Percentiles rank a stretch among this genome's conserved stretches.
Evolutionary conservation across 2,888 invertebrate species (phyloP).

Genomic region (Alloplasta piceator): DNA sequence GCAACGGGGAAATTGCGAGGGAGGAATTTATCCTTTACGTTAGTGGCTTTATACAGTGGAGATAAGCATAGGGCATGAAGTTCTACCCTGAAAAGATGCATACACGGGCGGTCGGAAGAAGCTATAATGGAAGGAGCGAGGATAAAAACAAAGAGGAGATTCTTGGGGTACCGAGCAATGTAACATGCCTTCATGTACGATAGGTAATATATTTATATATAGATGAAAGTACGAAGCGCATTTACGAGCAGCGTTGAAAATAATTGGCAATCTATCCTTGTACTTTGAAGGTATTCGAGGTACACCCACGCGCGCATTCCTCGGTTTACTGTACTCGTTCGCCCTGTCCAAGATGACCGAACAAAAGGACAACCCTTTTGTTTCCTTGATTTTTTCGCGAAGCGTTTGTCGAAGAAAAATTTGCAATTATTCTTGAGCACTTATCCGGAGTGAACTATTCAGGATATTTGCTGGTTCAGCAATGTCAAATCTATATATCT

Average conservation of each 20-base stretch:
- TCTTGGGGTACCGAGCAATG: constrained; percentile 14
- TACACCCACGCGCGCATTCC: constrained; percentile 49
- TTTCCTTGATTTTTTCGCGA: constrained; percentile 7
- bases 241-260: constrained; percentile 55
- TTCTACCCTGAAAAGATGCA: constrained; percentile 19
- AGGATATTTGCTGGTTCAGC: too few species aligned
- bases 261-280: constrained; percentile 63
- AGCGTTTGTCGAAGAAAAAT: background rate
- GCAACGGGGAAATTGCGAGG: constrained; percentile 43
- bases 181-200: constrained; percentile 6
- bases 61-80: constrained; percentile 20
- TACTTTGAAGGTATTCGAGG: constrained; percentile 51
- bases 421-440: too few species aligned
- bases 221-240: constrained; percentile 43
- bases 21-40: constrained; percentile 25
- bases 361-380: background rate
- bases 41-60: constrained; percentile 17
- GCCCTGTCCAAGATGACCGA: background rate
- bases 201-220: constrained; percentile 21
- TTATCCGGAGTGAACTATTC: too few species aligned
- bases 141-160: constrained; percentile 43
- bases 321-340: constrained; percentile 1
- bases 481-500: too few species aligned
- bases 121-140: constrained; percentile 50
- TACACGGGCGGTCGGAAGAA: constrained; percentile 11